Evolutionary conservation across 2,888 invertebrate genomes (phyloP).

Genomic region (Nematopogon swammerdamellus): DNA sequence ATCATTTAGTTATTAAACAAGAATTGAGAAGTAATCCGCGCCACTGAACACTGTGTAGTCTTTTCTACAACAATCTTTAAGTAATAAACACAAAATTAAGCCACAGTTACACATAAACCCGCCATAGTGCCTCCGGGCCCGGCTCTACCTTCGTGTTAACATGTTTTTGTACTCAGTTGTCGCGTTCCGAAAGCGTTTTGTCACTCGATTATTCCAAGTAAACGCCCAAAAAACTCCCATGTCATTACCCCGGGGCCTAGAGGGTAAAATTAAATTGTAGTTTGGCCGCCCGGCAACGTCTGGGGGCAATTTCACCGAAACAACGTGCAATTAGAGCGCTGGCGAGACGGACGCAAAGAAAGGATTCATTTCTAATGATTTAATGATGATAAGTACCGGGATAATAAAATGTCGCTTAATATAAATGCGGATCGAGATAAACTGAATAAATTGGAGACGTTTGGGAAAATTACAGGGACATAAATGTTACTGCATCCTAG

Average conservation of each 20-base stretch:
- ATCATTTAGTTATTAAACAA: too few relatives aligned
- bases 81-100: not conserved
- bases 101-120: not conserved
- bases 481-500: conserved; percentile 14
- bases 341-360: conserved; percentile 17
- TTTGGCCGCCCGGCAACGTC: conserved; percentile 35
- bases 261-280: conserved; percentile 41
- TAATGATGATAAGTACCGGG: conserved; percentile 40
- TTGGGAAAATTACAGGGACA: conserved; percentile 24
- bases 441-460: conserved; percentile 12
- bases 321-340: conserved; percentile 22
- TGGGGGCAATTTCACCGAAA: conserved; percentile 35
- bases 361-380: conserved; percentile 39
- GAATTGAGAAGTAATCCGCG: too few relatives aligned
- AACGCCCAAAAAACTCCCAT: conserved; percentile 35
- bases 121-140: conserved; percentile 10
- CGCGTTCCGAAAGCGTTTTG: conserved; percentile 43
- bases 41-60: too few relatives aligned
- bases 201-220: conserved; percentile 47
- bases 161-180: conserved; percentile 19
- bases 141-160: conserved; percentile 1
- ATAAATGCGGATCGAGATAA: conserved; percentile 37
- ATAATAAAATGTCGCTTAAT: conserved; percentile 55
- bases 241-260: conserved; percentile 35
- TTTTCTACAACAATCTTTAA: too few relatives aligned